Conservation (phyloP, 37 sponge, comb jelly and placozoan genomes). For the Ianthella basta region DNA sequence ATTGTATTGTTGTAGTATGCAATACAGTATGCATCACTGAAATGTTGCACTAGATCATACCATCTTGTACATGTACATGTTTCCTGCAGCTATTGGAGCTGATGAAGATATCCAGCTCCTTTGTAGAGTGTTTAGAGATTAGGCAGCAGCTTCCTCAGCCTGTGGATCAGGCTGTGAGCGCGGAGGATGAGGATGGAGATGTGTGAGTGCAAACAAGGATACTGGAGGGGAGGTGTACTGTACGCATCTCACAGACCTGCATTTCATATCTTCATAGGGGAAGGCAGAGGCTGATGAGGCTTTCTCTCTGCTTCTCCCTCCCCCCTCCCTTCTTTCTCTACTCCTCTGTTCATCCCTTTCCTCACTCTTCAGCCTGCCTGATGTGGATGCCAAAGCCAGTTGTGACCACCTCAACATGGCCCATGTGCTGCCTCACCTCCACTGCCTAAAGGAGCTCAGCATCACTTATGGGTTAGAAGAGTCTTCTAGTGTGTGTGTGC, state of each 20-base stretch:
- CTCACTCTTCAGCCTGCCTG: constrained; percentile 47
- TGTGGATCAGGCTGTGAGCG: constrained; percentile 25
- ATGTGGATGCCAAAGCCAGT: constrained; percentile 36
- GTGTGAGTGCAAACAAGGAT: constrained; percentile 43
- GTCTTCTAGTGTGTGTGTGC: background rate
- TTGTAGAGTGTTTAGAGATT: constrained; percentile 69
- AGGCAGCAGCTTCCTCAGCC: constrained; percentile 82
- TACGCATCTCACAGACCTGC: no score
- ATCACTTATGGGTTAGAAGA: constrained; percentile 79
- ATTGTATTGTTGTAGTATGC: no score
- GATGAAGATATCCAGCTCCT: constrained; percentile 72
- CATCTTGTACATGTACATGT: no score
- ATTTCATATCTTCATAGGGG: no score
- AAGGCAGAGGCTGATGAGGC: no score
- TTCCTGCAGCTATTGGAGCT: constrained; percentile 65
- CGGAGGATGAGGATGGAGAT: constrained; percentile 65
- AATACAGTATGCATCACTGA: no score
- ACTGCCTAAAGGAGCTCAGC: constrained; percentile 67
- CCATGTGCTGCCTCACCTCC: constrained; percentile 53
- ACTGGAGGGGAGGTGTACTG: constrained; percentile 31
- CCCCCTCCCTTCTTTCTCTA: no score
- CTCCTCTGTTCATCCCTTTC: no score
- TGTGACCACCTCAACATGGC: constrained; percentile 80
- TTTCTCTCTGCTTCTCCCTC: no score
- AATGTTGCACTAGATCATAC: no score